Percentiles rank a stretch among this genome's conserved stretches.
phyloP scores from a whole-genome alignment of 2,888 invertebrate species.

The Bruchidius siliquastri region DNA sequence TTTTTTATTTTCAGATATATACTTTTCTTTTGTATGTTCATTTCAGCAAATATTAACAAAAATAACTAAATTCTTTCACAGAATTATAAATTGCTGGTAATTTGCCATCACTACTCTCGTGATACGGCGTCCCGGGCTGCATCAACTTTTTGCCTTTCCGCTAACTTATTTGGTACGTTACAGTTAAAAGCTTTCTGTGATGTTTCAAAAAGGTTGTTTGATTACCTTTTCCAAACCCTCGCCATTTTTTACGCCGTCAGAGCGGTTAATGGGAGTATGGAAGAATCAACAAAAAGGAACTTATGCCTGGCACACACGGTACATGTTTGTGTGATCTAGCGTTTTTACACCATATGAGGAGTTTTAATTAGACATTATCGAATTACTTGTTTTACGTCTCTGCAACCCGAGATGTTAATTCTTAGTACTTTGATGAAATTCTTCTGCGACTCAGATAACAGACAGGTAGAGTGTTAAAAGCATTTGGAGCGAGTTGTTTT shows the following conservation, averaged over 20 bases:
- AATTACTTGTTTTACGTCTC: too few species aligned
- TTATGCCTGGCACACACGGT: background rate
- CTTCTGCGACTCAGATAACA: too few species aligned
- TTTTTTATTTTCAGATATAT: too few species aligned
- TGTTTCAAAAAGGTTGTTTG: background rate
- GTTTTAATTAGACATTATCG: too few species aligned
- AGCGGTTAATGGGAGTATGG: background rate
- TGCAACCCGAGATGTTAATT: too few species aligned
- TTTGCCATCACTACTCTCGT: background rate
- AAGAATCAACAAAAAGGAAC: background rate
- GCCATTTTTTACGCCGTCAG: background rate
- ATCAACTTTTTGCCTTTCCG: background rate
- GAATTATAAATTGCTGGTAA: too few species aligned
- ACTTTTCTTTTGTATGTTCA: too few species aligned
- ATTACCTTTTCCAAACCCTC: background rate
- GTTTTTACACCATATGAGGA: background rate
- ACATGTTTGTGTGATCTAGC: background rate
- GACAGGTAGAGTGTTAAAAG: too few species aligned
- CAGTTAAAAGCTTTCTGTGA: background rate
- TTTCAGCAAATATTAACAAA: too few species aligned
- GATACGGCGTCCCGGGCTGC: background rate
- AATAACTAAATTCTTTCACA: too few species aligned
- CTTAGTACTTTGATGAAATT: too few species aligned
- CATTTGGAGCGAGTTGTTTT: too few species aligned
- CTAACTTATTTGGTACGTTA: background rate